Conservation (phyloP, 2,888 invertebrate species). For the Agrotis exclamationis region DNA sequence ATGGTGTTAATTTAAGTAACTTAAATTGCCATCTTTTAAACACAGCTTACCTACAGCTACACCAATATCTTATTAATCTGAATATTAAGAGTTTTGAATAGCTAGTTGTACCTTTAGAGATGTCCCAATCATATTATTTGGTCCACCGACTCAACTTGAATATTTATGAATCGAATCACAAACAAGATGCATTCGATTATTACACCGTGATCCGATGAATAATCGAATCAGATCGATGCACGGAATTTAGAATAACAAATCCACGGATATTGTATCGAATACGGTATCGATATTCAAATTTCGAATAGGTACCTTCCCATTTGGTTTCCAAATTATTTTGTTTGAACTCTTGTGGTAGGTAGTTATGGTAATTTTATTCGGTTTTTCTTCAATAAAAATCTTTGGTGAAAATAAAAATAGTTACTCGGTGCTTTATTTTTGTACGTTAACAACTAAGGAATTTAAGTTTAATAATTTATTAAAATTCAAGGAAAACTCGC, state of each 20-base stretch:
- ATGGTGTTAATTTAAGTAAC: background rate
- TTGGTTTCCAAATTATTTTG: slow-evolving; percentile 44
- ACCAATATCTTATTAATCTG: too few species aligned
- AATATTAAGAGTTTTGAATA: background rate
- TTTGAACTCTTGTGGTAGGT: slow-evolving; percentile 21
- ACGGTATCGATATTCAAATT: slow-evolving; percentile 40
- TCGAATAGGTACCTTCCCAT: slow-evolving; percentile 26
- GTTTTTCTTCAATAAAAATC: background rate
- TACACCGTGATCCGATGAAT: slow-evolving; percentile 33
- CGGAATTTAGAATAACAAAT: slow-evolving; percentile 50
- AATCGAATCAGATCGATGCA: slow-evolving; percentile 43
- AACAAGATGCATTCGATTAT: slow-evolving; percentile 56
- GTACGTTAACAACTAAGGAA: background rate
- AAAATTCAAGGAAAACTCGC: background rate
- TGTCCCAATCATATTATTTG: slow-evolving; percentile 19
- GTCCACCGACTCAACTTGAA: slow-evolving; percentile 31
- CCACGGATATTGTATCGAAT: slow-evolving; percentile 11
- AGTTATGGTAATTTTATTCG: slow-evolving; percentile 1
- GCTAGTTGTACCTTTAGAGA: background rate
- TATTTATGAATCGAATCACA: slow-evolving; percentile 54
- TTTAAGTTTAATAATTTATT: background rate
- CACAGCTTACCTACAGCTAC: too few species aligned
- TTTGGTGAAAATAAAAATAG: background rate
- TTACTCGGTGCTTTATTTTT: background rate
- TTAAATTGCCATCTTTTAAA: too few species aligned